Conservation (phyloP, 2,113 vertebrate species). For the Parus major region DNA sequence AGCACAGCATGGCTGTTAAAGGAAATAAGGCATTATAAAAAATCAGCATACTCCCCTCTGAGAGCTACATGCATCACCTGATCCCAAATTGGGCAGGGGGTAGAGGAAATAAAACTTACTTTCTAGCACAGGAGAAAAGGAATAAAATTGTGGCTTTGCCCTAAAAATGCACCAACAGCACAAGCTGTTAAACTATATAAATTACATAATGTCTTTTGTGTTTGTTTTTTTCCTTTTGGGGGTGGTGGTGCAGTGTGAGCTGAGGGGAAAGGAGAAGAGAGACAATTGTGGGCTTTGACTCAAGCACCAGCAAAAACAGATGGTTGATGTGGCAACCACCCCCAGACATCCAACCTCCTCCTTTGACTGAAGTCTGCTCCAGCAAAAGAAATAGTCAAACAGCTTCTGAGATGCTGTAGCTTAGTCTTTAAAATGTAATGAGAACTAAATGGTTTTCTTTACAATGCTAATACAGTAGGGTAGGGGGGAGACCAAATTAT, state of each 20-base stretch:
- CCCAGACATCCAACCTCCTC: not conserved
- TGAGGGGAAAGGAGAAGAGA: not conserved
- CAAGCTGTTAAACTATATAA: not conserved
- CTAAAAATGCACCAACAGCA: not conserved
- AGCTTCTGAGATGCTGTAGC: not conserved
- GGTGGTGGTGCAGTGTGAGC: not conserved
- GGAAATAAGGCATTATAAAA: not conserved
- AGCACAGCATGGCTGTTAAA: not conserved
- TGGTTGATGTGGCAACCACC: slow-evolving; percentile 1
- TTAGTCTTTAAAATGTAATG: not conserved
- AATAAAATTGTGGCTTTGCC: not conserved
- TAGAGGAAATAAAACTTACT: not conserved
- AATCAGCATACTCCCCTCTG: not conserved
- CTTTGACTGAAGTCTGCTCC: not conserved
- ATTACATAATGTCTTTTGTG: not conserved
- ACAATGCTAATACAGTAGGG: not conserved
- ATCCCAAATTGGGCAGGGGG: not conserved
- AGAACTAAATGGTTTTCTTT: not conserved
- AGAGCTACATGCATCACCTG: not conserved
- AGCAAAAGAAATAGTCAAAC: not conserved
- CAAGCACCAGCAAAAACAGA: not conserved
- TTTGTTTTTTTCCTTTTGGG: not conserved
- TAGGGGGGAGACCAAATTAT: not conserved
- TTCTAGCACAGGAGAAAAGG: not conserved
- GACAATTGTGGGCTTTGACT: slow-evolving; percentile 29